Evolutionary conservation across 1,140 invertebrate genomes (phyloP).

Genomic region (Eurosta solidaginis): DNA sequence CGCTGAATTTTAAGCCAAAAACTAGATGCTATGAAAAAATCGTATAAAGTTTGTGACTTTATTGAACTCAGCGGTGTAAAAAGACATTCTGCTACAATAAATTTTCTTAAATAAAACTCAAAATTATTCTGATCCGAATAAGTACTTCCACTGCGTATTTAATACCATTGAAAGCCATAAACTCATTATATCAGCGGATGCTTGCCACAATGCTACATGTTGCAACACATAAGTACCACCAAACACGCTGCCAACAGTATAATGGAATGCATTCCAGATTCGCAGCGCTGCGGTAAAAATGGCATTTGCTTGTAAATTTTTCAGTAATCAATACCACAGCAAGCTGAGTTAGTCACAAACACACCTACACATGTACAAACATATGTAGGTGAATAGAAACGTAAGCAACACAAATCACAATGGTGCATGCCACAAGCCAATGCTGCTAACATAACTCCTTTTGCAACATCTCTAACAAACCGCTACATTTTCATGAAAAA

Average conservation of each 20-base stretch:
- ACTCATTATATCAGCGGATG: background rate
- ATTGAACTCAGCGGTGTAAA: background rate
- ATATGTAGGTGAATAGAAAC: no score
- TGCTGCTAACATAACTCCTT: constrained; percentile 32
- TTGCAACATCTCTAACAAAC: background rate
- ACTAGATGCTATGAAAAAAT: background rate
- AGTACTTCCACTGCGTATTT: background rate
- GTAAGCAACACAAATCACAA: constrained; percentile 42
- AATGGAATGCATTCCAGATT: background rate
- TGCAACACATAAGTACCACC: background rate
- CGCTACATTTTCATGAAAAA: background rate
- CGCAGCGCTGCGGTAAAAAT: background rate
- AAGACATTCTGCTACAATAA: background rate
- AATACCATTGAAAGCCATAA: constrained; percentile 1
- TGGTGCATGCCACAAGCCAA: constrained; percentile 25
- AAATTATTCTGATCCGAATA: background rate
- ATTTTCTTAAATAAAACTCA: background rate
- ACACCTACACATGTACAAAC: background rate
- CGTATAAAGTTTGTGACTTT: background rate
- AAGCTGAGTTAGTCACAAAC: background rate
- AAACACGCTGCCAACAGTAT: background rate
- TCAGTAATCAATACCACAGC: background rate
- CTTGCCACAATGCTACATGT: background rate
- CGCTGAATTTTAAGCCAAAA: background rate
- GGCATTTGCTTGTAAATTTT: constrained; percentile 4